A percentile compares a stretch with the other conserved stretches of the same genome.
These are phyloP conservation scores for Leucophenga montana DNA, from an alignment of 2,888 invertebrate genomes.

Conservation along the genomic window DNA sequence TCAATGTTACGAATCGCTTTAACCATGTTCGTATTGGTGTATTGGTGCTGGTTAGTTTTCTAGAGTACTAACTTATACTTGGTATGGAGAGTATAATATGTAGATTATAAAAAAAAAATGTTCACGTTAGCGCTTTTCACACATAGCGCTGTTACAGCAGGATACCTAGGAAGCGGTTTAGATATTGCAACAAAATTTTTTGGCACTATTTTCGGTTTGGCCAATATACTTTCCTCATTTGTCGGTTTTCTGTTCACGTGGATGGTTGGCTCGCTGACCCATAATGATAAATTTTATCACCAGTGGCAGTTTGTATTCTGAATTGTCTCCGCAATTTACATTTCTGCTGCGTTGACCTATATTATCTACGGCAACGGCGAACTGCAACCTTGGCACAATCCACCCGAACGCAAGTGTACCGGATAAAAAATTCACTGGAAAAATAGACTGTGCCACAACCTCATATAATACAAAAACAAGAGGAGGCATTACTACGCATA, in stretches of 20 bases:
- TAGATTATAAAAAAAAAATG: too few relatives aligned
- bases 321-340: conserved; percentile 83
- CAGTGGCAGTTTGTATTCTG: conserved; percentile 89
- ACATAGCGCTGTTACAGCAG: conserved; percentile 89
- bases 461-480: too few relatives aligned
- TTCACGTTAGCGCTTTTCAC: conserved; percentile 87
- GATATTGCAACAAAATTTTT: conserved; percentile 93
- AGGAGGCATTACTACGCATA: too few relatives aligned
- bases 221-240: conserved; percentile 88
- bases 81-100: too few relatives aligned
- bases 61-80: too few relatives aligned
- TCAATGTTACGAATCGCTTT: too few relatives aligned
- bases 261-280: conserved; percentile 86
- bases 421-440: too few relatives aligned
- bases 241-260: conserved; percentile 87
- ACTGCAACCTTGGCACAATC: conserved; percentile 76
- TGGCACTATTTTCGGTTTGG: conserved; percentile 90
- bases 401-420: conserved; percentile 69
- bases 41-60: too few relatives aligned
- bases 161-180: conserved; percentile 88
- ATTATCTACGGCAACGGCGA: conserved; percentile 79
- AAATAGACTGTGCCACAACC: too few relatives aligned
- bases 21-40: too few relatives aligned
- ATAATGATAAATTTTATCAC: conserved; percentile 81
- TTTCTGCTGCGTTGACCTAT: conserved; percentile 78